Conservation (phyloP, 2,888 invertebrate species). For the Drosophila fulvimacula region DNA sequence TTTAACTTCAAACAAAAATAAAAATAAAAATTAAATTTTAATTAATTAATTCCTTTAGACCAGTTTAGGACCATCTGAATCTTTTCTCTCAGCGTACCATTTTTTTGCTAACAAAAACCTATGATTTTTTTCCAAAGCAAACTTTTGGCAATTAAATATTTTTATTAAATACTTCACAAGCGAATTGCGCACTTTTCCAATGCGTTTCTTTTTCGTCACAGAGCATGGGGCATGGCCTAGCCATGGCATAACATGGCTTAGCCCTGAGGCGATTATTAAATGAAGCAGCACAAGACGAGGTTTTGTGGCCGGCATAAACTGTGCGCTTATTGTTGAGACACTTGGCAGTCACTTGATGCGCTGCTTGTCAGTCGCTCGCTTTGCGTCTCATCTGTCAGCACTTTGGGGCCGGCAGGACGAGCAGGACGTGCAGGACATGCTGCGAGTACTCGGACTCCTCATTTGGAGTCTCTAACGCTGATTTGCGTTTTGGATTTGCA, state of each 20-base stretch:
- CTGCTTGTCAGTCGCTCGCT: constrained; percentile 27
- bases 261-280: background rate
- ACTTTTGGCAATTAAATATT: constrained; percentile 25
- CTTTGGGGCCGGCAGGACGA: constrained; percentile 16
- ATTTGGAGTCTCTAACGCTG: constrained; percentile 51
- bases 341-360: constrained; percentile 33
- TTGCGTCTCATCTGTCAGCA: constrained; percentile 38
- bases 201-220: background rate
- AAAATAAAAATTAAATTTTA: too few relatives aligned
- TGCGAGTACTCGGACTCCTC: constrained; percentile 8
- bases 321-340: constrained; percentile 48
- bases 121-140: constrained; percentile 1
- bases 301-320: constrained; percentile 27
- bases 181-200: background rate
- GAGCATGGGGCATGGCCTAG: background rate
- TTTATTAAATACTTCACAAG: constrained; percentile 3
- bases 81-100: background rate
- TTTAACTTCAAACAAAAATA: too few relatives aligned
- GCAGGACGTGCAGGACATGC: background rate
- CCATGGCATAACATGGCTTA: background rate
- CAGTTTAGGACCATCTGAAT: background rate
- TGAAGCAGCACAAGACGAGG: background rate
- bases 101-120: background rate
- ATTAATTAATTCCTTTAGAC: background rate
- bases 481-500: constrained; percentile 70